Evolutionary conservation across 2,113 vertebrate species (phyloP).

Genomic region (Notothenia coriiceps): DNA sequence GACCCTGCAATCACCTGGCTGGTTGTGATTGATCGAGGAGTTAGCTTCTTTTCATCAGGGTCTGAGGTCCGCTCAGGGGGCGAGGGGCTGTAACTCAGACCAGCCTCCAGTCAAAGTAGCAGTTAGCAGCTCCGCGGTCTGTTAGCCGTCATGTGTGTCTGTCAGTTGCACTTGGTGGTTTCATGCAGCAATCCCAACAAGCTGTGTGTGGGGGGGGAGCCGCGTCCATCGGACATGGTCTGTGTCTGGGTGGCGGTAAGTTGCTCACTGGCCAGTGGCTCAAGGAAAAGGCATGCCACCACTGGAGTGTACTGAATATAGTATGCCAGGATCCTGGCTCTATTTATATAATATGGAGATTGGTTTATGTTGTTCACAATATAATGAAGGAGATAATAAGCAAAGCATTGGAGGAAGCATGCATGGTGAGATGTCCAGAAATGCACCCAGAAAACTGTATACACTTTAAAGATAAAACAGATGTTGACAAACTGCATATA

Average conservation of each 20-base stretch:
- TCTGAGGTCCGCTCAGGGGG: conserved; percentile 43
- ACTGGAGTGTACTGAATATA: background rate
- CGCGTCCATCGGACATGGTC: conserved; percentile 1
- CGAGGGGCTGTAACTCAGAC: conserved; percentile 66
- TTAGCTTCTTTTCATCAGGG: conserved; percentile 58
- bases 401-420: background rate
- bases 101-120: conserved; percentile 64
- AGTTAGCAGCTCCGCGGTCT: conserved; percentile 47
- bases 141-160: conserved; percentile 66
- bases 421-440: background rate
- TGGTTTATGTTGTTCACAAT: background rate
- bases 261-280: background rate
- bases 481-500: background rate
- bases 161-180: conserved; percentile 44
- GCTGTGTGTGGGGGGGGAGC: conserved; percentile 20
- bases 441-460: background rate
- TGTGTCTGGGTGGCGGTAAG: background rate
- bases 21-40: conserved; percentile 60
- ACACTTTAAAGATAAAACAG: background rate
- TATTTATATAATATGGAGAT: background rate
- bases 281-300: background rate
- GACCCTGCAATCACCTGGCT: conserved; percentile 61
- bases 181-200: conserved; percentile 38
- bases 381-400: background rate
- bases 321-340: background rate